Evolutionary conservation across 23 tunicate genomes (phyloP).

Genomic region (Clavelina lepadiformis): DNA sequence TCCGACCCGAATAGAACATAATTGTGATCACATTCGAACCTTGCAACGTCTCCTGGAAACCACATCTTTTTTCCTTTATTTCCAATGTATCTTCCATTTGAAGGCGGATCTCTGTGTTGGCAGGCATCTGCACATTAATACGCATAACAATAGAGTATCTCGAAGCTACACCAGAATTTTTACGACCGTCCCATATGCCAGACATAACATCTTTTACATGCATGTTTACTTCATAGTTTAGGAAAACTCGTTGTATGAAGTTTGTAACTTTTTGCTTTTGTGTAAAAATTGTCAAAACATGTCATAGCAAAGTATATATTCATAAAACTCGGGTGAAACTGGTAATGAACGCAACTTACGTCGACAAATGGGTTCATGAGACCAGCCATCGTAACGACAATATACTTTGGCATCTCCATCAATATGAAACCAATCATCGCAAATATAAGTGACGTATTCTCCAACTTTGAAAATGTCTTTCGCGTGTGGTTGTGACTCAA

Average conservation of each 20-base stretch:
- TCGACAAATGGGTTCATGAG: conserved; percentile 20
- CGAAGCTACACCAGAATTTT: no score
- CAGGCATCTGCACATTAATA: conserved; percentile 4
- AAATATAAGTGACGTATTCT: conserved; percentile 9
- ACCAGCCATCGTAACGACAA: conserved; percentile 12
- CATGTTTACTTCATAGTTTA: no score
- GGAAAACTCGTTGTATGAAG: no score
- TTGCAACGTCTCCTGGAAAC: conserved; percentile 27
- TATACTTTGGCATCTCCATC: conserved; percentile 25
- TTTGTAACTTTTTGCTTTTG: no score
- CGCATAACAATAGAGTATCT: no score
- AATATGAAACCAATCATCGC: not conserved
- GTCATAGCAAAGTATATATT: no score
- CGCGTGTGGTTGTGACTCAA: not conserved
- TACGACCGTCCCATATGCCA: no score
- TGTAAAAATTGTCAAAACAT: no score
- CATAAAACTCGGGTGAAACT: no score
- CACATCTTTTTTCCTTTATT: not conserved
- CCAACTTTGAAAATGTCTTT: conserved; percentile 13
- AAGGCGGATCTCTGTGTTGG: conserved; percentile 11
- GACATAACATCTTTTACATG: no score
- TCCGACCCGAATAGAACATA: not conserved
- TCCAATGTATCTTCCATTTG: conserved; percentile 3
- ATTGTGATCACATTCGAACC: not conserved
- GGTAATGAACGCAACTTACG: conserved; percentile 15